Evolutionary conservation across 2,113 vertebrate genomes (phyloP).

Genomic region (Xerus inauris): DNA sequence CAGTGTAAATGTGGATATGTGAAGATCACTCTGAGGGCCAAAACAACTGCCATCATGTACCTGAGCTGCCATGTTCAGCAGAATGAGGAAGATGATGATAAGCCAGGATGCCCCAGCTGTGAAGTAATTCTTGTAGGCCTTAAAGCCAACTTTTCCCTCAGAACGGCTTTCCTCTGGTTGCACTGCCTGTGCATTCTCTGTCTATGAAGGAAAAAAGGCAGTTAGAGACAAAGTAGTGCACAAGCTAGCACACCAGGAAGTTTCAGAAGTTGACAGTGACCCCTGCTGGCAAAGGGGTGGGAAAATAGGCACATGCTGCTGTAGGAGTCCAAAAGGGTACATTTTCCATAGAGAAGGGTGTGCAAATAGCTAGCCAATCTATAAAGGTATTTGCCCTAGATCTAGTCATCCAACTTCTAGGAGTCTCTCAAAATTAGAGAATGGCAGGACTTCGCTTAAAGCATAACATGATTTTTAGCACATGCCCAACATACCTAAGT

Average conservation of each 20-base stretch:
- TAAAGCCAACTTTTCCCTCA: conserved; percentile 89
- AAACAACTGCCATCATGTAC: conserved; percentile 77
- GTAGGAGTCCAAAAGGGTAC: accelerated
- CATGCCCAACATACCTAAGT: background rate
- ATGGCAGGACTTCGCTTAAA: background rate
- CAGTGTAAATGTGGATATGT: accelerated
- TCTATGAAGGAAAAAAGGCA: conserved; percentile 79
- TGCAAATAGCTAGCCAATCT: background rate
- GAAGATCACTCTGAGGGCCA: background rate
- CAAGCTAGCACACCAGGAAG: background rate
- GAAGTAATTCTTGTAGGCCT: conserved; percentile 93
- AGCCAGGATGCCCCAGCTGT: conserved; percentile 89
- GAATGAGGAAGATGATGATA: conserved; percentile 85
- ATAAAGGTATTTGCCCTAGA: accelerated
- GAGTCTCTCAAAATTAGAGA: background rate
- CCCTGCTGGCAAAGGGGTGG: background rate
- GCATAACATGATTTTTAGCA: background rate
- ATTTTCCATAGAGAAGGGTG: background rate
- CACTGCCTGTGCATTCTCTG: conserved; percentile 83
- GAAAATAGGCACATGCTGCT: background rate
- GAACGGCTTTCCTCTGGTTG: conserved; percentile 91
- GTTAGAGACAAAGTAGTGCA: background rate
- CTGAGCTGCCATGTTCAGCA: conserved; percentile 91
- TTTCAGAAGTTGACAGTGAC: background rate
- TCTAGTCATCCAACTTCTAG: background rate